Evolutionary conservation across 2,797 vertebrate species (phyloP).

Genomic region (Numenius phaeopus): DNA sequence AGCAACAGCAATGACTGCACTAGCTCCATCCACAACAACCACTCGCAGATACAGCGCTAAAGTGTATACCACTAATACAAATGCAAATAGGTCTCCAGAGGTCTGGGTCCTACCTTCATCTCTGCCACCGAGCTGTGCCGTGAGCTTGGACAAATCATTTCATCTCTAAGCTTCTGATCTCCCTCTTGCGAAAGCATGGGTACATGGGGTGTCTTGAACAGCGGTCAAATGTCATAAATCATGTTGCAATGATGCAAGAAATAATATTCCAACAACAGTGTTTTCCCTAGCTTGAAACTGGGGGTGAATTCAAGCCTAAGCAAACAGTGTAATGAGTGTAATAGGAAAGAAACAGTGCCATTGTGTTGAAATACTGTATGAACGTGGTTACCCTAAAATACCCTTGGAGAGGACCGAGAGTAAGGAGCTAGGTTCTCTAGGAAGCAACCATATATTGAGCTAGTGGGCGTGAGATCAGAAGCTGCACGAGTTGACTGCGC

Average conservation of each 20-base stretch:
- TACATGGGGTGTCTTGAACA: neutral
- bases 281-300: neutral
- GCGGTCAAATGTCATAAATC: neutral
- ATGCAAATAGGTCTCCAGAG: neutral
- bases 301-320: neutral
- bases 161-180: neutral
- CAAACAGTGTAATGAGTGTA: neutral
- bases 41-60: rapidly evolving
- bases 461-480: neutral
- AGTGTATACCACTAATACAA: neutral
- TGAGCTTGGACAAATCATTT: neutral
- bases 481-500: neutral
- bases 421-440: neutral
- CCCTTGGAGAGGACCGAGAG: neutral
- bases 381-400: neutral
- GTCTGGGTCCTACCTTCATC: neutral
- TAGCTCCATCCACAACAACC: neutral
- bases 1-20: neutral
- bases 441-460: neutral
- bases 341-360: neutral
- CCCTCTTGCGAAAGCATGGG: neutral
- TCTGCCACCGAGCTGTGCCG: neutral
- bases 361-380: neutral
- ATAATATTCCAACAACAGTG: neutral
- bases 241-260: neutral